Conservation (phyloP, 2,888 invertebrate species). For the Diogma glabrata region DNA sequence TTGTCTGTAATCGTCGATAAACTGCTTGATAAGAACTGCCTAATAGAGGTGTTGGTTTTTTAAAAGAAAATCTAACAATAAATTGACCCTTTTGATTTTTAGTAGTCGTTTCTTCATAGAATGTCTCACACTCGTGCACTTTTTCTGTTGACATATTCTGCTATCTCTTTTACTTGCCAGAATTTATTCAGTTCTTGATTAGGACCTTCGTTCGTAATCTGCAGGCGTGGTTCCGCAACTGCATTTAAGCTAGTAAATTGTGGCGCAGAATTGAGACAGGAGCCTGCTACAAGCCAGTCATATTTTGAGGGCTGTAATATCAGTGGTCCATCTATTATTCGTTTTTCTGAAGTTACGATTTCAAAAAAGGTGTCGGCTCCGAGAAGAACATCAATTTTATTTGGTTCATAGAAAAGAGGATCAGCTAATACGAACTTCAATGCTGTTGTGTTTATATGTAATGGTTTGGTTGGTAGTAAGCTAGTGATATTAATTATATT, state of each 20-base stretch:
- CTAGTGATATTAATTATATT: background rate
- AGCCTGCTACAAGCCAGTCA: too few relatives aligned
- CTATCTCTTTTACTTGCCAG: background rate
- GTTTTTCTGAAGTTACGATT: too few relatives aligned
- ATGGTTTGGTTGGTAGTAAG: background rate
- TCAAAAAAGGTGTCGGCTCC: background rate
- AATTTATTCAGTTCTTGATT: background rate
- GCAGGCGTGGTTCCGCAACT: too few relatives aligned
- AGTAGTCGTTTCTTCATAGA: background rate
- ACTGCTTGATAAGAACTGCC: background rate
- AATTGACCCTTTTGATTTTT: background rate
- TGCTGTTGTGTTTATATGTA: background rate
- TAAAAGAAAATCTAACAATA: background rate
- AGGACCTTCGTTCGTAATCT: too few relatives aligned
- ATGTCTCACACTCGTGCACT: background rate
- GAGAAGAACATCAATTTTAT: background rate
- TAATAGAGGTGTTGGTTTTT: background rate
- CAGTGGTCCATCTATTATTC: too few relatives aligned
- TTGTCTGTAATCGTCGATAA: background rate
- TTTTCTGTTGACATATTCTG: background rate
- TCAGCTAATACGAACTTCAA: background rate
- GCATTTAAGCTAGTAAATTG: too few relatives aligned
- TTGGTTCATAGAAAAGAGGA: background rate
- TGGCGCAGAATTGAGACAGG: too few relatives aligned
- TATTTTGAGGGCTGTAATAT: too few relatives aligned